Evolutionary conservation across 2,888 invertebrate genomes (phyloP).

Genomic region (Nemotelus pantherinus): DNA sequence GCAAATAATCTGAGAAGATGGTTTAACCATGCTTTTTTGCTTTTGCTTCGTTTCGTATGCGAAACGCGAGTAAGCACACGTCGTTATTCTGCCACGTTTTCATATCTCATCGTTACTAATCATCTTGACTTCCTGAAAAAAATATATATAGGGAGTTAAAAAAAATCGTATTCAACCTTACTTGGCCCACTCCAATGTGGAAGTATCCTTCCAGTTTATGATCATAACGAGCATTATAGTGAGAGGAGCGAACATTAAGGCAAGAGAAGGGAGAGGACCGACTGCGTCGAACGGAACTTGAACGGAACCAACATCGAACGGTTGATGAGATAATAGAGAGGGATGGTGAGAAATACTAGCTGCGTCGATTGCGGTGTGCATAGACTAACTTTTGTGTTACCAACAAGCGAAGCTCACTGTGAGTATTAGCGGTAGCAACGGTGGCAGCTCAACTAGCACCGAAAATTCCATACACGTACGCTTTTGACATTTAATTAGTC

Average conservation of each 20-base stretch:
- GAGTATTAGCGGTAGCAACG: slow-evolving; percentile 21
- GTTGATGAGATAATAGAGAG: neutral
- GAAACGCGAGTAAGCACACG: slow-evolving; percentile 9
- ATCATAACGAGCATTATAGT: slow-evolving; percentile 12
- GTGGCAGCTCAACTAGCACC: slow-evolving; percentile 25
- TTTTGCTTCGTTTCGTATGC: slow-evolving; percentile 2
- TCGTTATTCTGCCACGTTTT: slow-evolving; percentile 26
- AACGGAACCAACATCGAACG: slow-evolving; percentile 3
- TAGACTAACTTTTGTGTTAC: slow-evolving; percentile 7
- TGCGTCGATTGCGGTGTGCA: neutral
- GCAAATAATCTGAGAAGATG: neutral
- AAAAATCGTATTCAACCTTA: neutral
- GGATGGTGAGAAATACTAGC: neutral
- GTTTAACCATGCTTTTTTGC: neutral
- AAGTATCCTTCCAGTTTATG: neutral
- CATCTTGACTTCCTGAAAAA: slow-evolving; percentile 19
- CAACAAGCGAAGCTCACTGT: slow-evolving; percentile 19
- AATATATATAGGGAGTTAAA: slow-evolving; percentile 6
- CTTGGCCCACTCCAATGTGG: neutral
- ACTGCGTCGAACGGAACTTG: neutral
- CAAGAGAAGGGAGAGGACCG: neutral
- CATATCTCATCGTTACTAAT: slow-evolving; percentile 34
- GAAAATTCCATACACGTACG: slow-evolving; percentile 51
- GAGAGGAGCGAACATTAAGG: slow-evolving; percentile 2
- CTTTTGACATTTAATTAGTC: slow-evolving; percentile 53